Percentiles rank a stretch among this genome's conserved stretches.
Evolutionary conservation across 2,888 invertebrate species (phyloP).

Genomic region (Ectemnius continuus): DNA sequence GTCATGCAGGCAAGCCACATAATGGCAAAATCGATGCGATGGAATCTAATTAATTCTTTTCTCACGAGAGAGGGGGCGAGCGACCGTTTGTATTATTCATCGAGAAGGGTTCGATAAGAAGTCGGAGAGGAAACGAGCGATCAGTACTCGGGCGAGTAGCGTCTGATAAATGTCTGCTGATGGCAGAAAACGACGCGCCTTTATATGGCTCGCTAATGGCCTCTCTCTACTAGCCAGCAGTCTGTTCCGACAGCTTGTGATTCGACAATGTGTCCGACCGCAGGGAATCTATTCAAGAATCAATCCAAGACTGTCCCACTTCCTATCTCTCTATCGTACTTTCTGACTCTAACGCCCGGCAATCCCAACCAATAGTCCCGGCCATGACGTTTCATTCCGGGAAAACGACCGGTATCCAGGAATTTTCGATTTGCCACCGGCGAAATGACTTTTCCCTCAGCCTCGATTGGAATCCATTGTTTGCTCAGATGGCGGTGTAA

Average conservation of each 20-base stretch:
- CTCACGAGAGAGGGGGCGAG: not conserved
- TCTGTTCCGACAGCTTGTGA: constrained; percentile 28
- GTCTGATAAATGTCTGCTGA: constrained; percentile 12
- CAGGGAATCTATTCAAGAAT: constrained; percentile 16
- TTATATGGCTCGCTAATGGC: not conserved
- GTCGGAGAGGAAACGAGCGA: constrained; percentile 7
- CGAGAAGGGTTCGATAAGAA: constrained; percentile 18
- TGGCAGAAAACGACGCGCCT: too few species aligned
- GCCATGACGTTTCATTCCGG: too few species aligned
- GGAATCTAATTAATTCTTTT: constrained; percentile 13
- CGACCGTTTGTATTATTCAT: constrained; percentile 3
- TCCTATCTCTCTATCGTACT: too few species aligned
- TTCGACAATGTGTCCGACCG: constrained; percentile 19
- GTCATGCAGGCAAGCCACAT: not conserved
- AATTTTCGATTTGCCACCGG: too few species aligned
- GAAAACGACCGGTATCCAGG: too few species aligned
- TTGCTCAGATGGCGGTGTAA: too few species aligned
- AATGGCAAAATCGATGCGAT: constrained; percentile 33
- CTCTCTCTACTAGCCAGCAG: constrained; percentile 7
- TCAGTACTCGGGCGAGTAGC: not conserved
- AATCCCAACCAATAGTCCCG: too few species aligned
- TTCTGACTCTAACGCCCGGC: too few species aligned
- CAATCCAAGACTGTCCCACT: not conserved
- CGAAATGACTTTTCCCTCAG: too few species aligned
- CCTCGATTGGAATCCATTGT: too few species aligned